phyloP scores from a whole-genome alignment of 2,113 vertebrate genomes.

The Fregata magnificens region DNA sequence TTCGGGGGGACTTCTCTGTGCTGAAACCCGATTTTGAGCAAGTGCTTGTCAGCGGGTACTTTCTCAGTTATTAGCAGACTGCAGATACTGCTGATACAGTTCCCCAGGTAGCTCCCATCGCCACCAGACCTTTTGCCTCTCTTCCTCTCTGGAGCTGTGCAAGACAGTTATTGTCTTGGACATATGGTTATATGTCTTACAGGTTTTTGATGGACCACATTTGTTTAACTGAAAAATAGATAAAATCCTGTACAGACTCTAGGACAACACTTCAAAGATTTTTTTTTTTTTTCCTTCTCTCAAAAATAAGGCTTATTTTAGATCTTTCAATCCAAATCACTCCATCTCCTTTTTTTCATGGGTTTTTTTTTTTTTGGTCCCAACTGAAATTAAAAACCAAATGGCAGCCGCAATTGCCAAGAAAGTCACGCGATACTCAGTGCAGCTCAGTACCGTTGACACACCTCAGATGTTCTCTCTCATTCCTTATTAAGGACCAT shows the following conservation, averaged over 20 bases:
- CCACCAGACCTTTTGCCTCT: background rate
- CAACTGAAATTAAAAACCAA: background rate
- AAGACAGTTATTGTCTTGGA: background rate
- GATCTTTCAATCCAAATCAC: background rate
- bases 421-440: background rate
- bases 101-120: background rate
- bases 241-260: background rate
- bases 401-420: background rate
- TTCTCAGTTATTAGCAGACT: background rate
- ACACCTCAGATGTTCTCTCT: background rate
- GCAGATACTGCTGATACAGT: background rate
- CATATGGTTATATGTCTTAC: background rate
- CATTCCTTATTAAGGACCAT: background rate
- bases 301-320: background rate
- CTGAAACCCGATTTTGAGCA: background rate
- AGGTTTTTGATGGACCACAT: background rate
- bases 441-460: background rate
- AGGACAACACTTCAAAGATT: background rate
- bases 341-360: background rate
- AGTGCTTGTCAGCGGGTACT: background rate
- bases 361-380: background rate
- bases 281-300: background rate
- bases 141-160: background rate
- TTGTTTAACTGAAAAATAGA: background rate
- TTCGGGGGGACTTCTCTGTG: background rate